Base-by-base conservation (phyloP, 2,113 vertebrate genomes). In the Thermophis baileyi region DNA sequence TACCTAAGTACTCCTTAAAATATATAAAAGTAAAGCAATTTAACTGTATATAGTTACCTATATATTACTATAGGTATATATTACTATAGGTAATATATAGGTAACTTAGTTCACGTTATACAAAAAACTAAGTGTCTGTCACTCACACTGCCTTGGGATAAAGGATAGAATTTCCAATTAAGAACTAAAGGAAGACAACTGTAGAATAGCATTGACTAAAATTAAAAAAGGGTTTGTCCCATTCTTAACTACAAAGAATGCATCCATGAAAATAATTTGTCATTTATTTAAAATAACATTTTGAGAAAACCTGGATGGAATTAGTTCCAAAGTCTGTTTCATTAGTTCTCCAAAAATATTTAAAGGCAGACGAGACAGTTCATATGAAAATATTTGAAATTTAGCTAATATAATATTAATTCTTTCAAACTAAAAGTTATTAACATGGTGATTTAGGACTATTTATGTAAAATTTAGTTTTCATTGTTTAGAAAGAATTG, bases 221-320 rank as follows among this genome's bases (percentile, higher is more conserved):
- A 90, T 94, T 94, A 90, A n/a, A 20, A 91, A 63, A 44, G 8
- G 55, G 22, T 25, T 90, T 55, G 35, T 46, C 9, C 51, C 91
- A 88, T 54, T 24, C 40, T 91, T 4, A 88, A 93, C 53, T 91
- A 49, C 89, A 94, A 94, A 1, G 11, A 90, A 94, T 92, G 40
- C 0, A 91, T 25, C 2, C 74, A 90, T 85, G 89, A 47, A 85
- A 92, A 57, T 27, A 88, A 88, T 90, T 93, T 90, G 88, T 85
- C 87, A 49, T 30, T 18, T 1, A 18, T n/a, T 89, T 51, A 88
- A 60, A 81, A 90, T 2, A 91, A 27, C 0, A n/a, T n/a, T 89
- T 51, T 0, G 55, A 44, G 30, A 92, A 35, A 89, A 54, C 91
- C 74, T 4, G 44, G 24, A 69, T 11, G 53, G 6, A 47, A 69